Base-by-base conservation (phyloP, 2,113 vertebrate species). In the Triplophysa rosa region DNA sequence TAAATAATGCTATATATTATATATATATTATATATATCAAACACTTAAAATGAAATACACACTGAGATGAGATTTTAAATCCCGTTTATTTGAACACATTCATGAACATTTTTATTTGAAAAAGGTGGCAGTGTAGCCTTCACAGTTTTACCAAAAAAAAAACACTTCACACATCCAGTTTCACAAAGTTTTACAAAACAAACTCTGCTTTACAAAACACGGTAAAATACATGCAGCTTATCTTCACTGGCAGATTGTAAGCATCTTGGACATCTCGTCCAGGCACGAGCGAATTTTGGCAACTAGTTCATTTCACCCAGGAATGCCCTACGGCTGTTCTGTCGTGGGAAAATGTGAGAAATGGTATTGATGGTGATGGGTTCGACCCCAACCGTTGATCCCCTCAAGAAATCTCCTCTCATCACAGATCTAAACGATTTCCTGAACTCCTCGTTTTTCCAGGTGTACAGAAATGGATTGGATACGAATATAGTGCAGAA, bases 391-490 rank as follows among this genome's bases (percentile, higher is more conserved):
- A 85, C 86, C 23, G 80, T 79, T 9, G 82, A 73, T 2, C 77
- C 80, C 26, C 81, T 11, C 88, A 86, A 59, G 82, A 82, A 24
- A 84, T 90, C 23, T 80, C 92, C 40, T 78, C 87, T 92, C 79
- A 95, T 87, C 42, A 95, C 90, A 0, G 92, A 93, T 80, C 93
- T 93, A 80, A 94, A 90, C 0, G 94, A 94, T 24, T 93, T 93
- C 63, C 94, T 89, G 86, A 95, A 95, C 89, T 95, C 95, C 87
- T 95, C 94, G 82, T 95, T 95, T 82, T 95, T 93, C 94, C 94
- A 95, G 1, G 95, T 95, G 88, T 95, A 96, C 78, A 96, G 91
- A 84, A 95, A 90, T 2, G 95, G 94, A 86, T 95, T 95, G 87
- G 95, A 88, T 16, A 93, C 94, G 0, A 93, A 95, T 64, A 95